phyloP scores from a whole-genome alignment of 2,888 invertebrate species.

The Sphaeridia pumilis region DNA sequence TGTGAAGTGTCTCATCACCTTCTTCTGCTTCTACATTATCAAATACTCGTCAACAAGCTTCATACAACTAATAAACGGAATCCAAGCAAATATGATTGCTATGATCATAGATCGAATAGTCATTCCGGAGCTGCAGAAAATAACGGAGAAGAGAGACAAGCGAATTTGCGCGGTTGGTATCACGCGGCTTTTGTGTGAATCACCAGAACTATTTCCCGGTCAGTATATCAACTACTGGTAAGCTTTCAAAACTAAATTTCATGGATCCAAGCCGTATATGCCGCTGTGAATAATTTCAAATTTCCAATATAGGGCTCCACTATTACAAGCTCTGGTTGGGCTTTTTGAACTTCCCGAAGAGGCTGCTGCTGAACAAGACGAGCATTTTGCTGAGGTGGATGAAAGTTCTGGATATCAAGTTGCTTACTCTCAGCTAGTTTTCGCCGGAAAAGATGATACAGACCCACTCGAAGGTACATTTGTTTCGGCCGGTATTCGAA shows the following conservation, averaged over 20 bases:
- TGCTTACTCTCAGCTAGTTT: constrained; percentile 74
- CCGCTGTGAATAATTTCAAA: constrained; percentile 5
- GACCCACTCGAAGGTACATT: constrained; percentile 66
- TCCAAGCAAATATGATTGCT: constrained; percentile 82
- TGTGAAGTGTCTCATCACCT: constrained; percentile 77
- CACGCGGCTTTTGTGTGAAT: constrained; percentile 69
- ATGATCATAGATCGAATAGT: constrained; percentile 89
- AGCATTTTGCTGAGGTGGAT: constrained; percentile 72
- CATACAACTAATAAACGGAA: constrained; percentile 66
- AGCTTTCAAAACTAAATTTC: no score
- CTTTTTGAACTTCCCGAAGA: constrained; percentile 84
- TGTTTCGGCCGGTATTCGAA: no score
- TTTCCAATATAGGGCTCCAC: constrained; percentile 42
- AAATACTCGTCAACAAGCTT: constrained; percentile 65
- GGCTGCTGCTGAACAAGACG: constrained; percentile 60
- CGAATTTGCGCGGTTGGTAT: constrained; percentile 87
- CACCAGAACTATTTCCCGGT: constrained; percentile 53
- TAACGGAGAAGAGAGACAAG: constrained; percentile 67
- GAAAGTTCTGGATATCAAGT: constrained; percentile 68
- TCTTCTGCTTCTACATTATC: constrained; percentile 74
- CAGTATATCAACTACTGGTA: constrained; percentile 50
- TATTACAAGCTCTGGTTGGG: constrained; percentile 60
- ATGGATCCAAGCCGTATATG: no score
- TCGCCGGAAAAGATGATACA: constrained; percentile 59
- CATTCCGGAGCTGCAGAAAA: constrained; percentile 73